These are phyloP conservation scores for Anser cygnoides DNA, from an alignment of 2,113 vertebrate genomes.

Conservation along the genomic window DNA sequence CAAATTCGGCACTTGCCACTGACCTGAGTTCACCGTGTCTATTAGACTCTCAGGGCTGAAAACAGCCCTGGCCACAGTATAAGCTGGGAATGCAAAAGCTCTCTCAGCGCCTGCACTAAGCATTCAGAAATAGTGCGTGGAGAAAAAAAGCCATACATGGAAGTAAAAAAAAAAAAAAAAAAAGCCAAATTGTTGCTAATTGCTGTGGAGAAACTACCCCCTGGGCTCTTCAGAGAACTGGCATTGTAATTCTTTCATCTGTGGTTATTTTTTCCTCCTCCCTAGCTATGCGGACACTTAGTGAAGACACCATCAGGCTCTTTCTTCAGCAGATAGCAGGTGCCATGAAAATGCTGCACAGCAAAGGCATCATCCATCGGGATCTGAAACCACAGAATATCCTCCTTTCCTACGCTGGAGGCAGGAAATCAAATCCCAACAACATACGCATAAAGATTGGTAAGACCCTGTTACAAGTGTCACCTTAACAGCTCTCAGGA, in stretches of 20 bases:
- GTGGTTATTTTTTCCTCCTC: background rate
- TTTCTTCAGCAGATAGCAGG: conserved; percentile 95
- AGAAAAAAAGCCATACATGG: background rate
- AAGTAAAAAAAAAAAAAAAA: conserved; percentile 9
- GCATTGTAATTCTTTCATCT: background rate
- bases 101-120: background rate
- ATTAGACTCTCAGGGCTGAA: fast-evolving
- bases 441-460: conserved; percentile 94
- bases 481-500: fast-evolving
- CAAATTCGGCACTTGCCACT: background rate
- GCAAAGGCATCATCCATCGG: conserved; percentile 93
- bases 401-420: conserved; percentile 85
- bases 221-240: background rate
- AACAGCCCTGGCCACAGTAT: background rate
- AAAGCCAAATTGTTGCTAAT: background rate
- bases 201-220: background rate
- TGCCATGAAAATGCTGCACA: conserved; percentile 91
- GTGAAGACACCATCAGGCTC: conserved; percentile 94
- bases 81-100: background rate
- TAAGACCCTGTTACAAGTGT: background rate
- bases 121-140: background rate
- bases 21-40: background rate
- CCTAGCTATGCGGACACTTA: conserved; percentile 90
- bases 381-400: conserved; percentile 98
- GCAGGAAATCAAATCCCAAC: conserved; percentile 85